A percentile compares a stretch with the other conserved stretches of the same genome.
phyloP scores from a whole-genome alignment of 2,113 vertebrate species.

The Bubalus kerabau region DNA sequence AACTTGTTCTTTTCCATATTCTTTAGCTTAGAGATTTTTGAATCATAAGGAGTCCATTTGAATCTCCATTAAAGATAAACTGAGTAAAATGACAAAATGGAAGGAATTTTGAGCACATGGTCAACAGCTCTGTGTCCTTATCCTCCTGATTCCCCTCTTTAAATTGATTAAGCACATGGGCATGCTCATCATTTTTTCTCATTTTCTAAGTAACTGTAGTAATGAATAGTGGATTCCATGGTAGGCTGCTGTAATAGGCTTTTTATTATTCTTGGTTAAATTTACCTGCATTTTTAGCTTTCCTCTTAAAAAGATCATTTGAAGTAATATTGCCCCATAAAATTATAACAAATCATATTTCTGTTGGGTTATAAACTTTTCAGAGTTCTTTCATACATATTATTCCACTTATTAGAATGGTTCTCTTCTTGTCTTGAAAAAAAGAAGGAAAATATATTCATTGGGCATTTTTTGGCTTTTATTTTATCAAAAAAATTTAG shows the following conservation, averaged over 20 bases:
- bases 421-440: background rate
- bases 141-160: background rate
- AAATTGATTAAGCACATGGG: background rate
- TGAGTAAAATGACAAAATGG: constrained; percentile 17
- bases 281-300: background rate
- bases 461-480: background rate
- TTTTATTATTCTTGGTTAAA: background rate
- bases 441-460: background rate
- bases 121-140: background rate
- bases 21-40: constrained; percentile 47
- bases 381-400: background rate
- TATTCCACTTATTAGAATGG: background rate
- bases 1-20: constrained; percentile 45
- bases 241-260: background rate
- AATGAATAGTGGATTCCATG: background rate
- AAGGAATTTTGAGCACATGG: background rate
- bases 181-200: background rate
- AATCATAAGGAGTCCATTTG: constrained; percentile 52
- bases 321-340: background rate
- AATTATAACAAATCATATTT: constrained; percentile 20
- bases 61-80: constrained; percentile 51
- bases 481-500: background rate
- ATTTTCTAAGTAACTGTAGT: background rate
- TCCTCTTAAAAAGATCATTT: background rate
- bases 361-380: constrained; percentile 28